Evolutionary conservation across 2,888 invertebrate species (phyloP).

Genomic region (Dasypolia templi): DNA sequence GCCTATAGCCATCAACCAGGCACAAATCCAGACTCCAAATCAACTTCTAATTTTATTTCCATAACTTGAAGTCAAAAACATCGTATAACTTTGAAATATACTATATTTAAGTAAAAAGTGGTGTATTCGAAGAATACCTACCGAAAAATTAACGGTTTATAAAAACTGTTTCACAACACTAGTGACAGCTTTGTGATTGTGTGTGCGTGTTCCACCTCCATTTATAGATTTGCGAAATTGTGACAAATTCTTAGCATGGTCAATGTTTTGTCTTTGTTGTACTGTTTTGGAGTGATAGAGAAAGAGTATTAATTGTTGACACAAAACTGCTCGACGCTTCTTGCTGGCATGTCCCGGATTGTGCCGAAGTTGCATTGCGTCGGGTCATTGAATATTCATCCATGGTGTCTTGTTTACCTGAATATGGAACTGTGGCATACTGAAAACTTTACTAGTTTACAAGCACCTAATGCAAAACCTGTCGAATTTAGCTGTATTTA

Average conservation of each 20-base stretch:
- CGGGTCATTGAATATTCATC: conserved; percentile 56
- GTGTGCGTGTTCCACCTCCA: conserved; percentile 10
- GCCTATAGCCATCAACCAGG: too few relatives aligned
- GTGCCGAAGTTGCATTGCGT: conserved; percentile 68
- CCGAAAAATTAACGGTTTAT: conserved; percentile 20
- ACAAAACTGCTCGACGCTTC: conserved; percentile 24
- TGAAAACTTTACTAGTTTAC: conserved; percentile 30
- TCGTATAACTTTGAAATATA: background rate
- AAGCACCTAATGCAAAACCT: background rate
- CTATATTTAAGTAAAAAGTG: too few relatives aligned
- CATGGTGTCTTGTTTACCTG: conserved; percentile 67
- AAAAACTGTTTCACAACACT: conserved; percentile 25
- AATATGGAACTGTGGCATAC: conserved; percentile 75
- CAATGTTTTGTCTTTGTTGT: conserved; percentile 18
- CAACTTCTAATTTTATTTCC: too few relatives aligned
- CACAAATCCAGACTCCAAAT: too few relatives aligned
- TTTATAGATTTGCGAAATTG: background rate
- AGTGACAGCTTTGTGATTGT: conserved; percentile 29
- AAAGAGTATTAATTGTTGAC: conserved; percentile 26
- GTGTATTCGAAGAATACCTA: conserved; percentile 1
- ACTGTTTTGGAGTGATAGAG: background rate
- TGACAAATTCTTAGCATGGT: background rate
- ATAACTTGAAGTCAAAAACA: background rate
- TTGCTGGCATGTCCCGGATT: too few relatives aligned
- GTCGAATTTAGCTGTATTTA: background rate